phyloP scores from a whole-genome alignment of 2,888 invertebrate genomes.

The Penaeus monodon region DNA sequence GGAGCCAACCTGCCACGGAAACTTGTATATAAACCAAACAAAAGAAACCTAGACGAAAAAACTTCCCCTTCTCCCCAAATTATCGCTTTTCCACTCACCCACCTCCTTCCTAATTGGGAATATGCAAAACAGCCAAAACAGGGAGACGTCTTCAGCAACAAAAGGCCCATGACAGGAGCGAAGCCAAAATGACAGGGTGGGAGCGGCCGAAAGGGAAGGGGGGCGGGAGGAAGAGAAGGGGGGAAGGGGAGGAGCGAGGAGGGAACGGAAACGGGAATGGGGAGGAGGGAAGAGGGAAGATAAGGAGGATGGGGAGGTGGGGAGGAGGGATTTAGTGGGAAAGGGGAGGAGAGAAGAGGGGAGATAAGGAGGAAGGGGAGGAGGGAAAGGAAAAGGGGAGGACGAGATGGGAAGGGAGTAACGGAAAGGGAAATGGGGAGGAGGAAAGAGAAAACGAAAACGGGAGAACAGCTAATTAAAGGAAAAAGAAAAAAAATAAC shows the following conservation, averaged over 20 bases:
- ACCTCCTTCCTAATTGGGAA: constrained; percentile 6
- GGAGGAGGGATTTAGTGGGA: too few relatives aligned
- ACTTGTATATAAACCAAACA: too few relatives aligned
- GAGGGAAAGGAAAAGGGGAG: too few relatives aligned
- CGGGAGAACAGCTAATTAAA: constrained; percentile 5
- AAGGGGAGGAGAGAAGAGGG: neutral
- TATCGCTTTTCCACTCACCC: neutral
- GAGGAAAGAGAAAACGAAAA: neutral
- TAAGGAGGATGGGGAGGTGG: too few relatives aligned
- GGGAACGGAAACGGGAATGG: too few relatives aligned
- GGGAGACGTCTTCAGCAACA: neutral
- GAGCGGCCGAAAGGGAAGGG: neutral
- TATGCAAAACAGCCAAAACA: constrained; percentile 3
- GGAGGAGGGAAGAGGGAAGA: too few relatives aligned
- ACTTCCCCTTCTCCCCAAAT: neutral
- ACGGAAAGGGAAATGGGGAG: too few relatives aligned
- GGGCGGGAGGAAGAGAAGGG: too few relatives aligned
- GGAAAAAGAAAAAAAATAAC: neutral
- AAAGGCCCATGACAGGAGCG: neutral
- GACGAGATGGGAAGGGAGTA: too few relatives aligned
- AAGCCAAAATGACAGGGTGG: constrained; percentile 5
- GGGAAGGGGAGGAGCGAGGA: too few relatives aligned
- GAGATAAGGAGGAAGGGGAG: neutral
- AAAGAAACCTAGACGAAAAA: neutral
- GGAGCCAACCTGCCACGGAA: too few relatives aligned